These are phyloP conservation scores for Agrochola litura DNA, from an alignment of 2,888 invertebrate genomes.

Conservation along the genomic window DNA sequence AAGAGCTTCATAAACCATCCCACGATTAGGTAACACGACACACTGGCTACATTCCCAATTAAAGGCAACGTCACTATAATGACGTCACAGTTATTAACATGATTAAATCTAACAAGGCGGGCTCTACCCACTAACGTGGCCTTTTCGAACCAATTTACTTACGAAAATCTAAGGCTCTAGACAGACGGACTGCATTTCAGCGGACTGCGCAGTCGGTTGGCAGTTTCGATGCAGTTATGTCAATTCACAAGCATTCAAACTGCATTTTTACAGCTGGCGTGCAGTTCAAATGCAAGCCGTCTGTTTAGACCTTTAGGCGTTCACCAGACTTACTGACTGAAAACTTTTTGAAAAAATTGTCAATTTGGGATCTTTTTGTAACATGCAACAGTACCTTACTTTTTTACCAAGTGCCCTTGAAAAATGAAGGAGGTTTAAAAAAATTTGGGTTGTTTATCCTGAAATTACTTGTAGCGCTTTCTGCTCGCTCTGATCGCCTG, in stretches of 20 bases:
- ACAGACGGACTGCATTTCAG: no score
- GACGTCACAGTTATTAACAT: constrained; percentile 57
- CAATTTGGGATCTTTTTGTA: neutral
- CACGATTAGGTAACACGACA: constrained; percentile 29
- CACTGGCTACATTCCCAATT: constrained; percentile 39
- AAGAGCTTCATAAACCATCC: constrained; percentile 15
- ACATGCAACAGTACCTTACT: neutral
- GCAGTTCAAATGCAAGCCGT: no score
- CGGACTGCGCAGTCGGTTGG: no score
- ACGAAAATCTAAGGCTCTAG: constrained; percentile 4
- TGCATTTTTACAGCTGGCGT: no score
- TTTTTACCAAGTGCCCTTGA: neutral
- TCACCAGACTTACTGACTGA: neutral
- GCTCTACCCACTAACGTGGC: constrained; percentile 42
- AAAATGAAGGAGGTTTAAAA: neutral
- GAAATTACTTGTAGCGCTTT: neutral
- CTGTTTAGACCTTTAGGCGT: constrained; percentile 25
- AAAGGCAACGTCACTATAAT: constrained; percentile 37
- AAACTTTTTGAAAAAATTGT: neutral
- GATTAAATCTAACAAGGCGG: constrained; percentile 50
- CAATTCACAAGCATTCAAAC: no score
- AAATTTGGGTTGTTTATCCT: neutral
- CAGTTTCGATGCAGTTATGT: no score
- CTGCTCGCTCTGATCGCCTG: neutral
- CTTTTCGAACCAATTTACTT: constrained; percentile 48